Percentiles rank a stretch among this genome's conserved stretches.
Evolutionary conservation across 2,797 vertebrate species (phyloP).

Genomic region (Otolemur crassicaudatus): DNA sequence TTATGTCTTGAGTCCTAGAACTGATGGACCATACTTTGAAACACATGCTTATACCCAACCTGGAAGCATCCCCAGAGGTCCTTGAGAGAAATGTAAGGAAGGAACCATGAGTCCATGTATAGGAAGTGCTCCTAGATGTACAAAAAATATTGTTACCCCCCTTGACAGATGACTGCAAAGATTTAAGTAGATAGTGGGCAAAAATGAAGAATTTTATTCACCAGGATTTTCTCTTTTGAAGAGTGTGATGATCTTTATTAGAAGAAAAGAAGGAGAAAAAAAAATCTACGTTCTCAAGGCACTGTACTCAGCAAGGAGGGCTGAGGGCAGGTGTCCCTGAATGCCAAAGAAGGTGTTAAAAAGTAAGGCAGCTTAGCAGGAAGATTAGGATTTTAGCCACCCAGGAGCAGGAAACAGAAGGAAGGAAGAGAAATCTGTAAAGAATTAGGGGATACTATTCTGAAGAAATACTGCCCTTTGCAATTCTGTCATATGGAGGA

Average conservation of each 20-base stretch:
- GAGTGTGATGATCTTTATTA: neutral
- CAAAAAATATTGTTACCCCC: neutral
- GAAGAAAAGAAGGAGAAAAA: neutral
- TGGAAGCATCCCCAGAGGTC: neutral
- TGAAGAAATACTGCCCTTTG: neutral
- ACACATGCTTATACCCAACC: neutral
- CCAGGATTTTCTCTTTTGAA: neutral
- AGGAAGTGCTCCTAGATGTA: neutral
- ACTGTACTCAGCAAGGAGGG: neutral
- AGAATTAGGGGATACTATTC: neutral
- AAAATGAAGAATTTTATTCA: neutral
- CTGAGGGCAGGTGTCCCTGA: neutral
- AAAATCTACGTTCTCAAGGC: neutral
- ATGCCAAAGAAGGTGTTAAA: neutral
- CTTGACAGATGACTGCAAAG: neutral
- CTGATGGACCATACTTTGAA: neutral
- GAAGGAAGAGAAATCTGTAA: neutral
- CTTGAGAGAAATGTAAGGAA: conserved; percentile 7
- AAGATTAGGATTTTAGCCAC: neutral
- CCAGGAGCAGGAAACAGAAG: neutral
- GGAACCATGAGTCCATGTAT: neutral
- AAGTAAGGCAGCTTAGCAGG: neutral
- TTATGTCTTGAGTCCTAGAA: neutral
- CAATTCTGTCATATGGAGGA: conserved; percentile 46
- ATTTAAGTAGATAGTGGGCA: neutral